Percentiles rank a stretch among this genome's conserved stretches.
phyloP scores from a whole-genome alignment of 2,888 invertebrate species.

The Schizaphis graminum region DNA sequence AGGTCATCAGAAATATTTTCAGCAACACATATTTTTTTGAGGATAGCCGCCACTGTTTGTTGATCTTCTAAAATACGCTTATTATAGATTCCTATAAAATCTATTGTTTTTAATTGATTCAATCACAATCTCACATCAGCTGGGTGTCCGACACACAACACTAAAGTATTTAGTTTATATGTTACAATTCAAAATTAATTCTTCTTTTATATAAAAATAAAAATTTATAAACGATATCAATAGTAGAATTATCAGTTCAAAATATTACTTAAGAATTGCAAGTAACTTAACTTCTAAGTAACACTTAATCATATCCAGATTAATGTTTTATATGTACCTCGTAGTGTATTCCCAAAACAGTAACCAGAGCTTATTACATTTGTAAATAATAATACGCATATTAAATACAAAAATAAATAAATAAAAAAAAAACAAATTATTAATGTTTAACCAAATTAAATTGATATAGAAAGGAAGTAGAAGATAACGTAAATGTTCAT shows the following conservation, averaged over 20 bases:
- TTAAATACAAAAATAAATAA: neutral
- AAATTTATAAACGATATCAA: neutral
- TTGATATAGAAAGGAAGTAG: neutral
- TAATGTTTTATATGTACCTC: neutral
- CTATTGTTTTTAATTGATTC: neutral
- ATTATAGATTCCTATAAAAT: constrained; percentile 3
- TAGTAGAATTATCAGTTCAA: neutral
- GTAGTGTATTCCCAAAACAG: neutral
- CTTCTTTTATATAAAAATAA: neutral
- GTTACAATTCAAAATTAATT: neutral
- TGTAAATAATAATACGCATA: neutral
- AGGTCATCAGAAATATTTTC: too few relatives aligned
- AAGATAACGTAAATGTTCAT: neutral
- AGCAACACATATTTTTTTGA: too few relatives aligned
- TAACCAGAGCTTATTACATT: neutral
- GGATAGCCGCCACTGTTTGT: too few relatives aligned
- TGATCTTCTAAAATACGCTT: too few relatives aligned
- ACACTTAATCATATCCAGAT: neutral
- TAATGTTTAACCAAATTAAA: neutral
- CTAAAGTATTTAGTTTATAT: neutral
- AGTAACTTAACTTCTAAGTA: neutral
- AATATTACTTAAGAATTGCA: neutral
- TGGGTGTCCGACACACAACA: neutral
- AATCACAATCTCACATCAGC: neutral
- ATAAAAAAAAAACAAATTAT: neutral